Percentiles rank a stretch among this genome's conserved stretches.
phyloP scores from a whole-genome alignment of 2,113 vertebrate species.

The Dendropsophus ebraccatus region DNA sequence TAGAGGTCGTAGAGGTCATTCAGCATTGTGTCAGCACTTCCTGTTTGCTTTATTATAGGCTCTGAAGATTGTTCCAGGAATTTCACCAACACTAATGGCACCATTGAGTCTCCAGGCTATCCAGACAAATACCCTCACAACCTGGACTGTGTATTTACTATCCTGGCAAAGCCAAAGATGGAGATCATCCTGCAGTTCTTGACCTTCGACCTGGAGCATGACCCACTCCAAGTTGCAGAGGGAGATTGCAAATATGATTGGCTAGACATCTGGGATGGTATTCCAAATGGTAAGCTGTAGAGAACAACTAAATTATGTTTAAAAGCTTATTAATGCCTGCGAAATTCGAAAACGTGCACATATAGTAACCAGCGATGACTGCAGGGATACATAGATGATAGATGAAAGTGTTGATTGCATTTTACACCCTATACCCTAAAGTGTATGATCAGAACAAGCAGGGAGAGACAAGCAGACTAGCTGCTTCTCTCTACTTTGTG shows the following conservation, averaged over 20 bases:
- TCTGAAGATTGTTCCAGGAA: conserved; percentile 97
- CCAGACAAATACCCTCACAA: conserved; percentile 99
- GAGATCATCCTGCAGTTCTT: conserved; percentile 92
- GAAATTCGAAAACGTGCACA: too few relatives aligned
- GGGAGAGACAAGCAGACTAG: too few relatives aligned
- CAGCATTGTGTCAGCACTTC: conserved; percentile 23
- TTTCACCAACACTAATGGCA: conserved; percentile 87
- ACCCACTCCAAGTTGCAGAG: conserved; percentile 89
- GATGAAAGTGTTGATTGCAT: too few relatives aligned
- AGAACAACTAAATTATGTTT: background rate
- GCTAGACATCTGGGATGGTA: conserved; percentile 97
- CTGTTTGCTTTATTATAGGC: conserved; percentile 72
- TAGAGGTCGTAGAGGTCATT: background rate
- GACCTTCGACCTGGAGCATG: conserved; percentile 95
- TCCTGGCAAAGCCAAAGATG: conserved; percentile 92
- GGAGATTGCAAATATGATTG: conserved; percentile 98
- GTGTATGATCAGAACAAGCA: too few relatives aligned
- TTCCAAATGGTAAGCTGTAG: conserved; percentile 87
- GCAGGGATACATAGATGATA: too few relatives aligned
- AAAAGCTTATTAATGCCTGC: background rate
- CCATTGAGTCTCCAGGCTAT: conserved; percentile 94
- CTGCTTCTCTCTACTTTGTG: too few relatives aligned
- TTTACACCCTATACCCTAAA: too few relatives aligned
- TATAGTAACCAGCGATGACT: too few relatives aligned
- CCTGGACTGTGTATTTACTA: conserved; percentile 94